A percentile compares a stretch with the other conserved stretches of the same genome.
Conservation (phyloP, 1,140 invertebrate species). For the Drosophila hydei region DNA sequence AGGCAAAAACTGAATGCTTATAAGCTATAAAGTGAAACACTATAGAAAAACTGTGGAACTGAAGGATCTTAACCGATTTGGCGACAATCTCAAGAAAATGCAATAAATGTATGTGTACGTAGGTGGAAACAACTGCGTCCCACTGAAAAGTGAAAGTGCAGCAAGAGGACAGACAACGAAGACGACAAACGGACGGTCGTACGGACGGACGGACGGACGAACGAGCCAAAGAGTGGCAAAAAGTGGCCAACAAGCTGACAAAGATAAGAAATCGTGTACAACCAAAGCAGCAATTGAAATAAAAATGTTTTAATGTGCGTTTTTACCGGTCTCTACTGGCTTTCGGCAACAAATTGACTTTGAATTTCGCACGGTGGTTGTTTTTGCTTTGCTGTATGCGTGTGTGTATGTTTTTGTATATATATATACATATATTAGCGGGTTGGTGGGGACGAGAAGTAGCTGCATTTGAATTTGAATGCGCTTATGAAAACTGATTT, state of each 20-base stretch:
- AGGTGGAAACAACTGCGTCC: slow-evolving; percentile 69
- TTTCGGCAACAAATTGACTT: slow-evolving; percentile 55
- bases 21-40: neutral
- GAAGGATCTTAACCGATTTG: too few relatives aligned
- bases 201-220: slow-evolving; percentile 5
- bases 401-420: slow-evolving; percentile 19
- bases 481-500: slow-evolving; percentile 34
- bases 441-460: neutral
- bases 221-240: slow-evolving; percentile 34
- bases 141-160: slow-evolving; percentile 81
- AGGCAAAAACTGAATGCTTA: neutral
- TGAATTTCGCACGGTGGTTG: slow-evolving; percentile 67
- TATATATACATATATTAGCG: neutral
- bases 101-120: slow-evolving; percentile 44
- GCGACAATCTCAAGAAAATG: slow-evolving; percentile 46
- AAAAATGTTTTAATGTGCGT: slow-evolving; percentile 9
- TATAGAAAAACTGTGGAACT: neutral
- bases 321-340: slow-evolving; percentile 58
- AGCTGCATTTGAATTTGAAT: slow-evolving; percentile 39
- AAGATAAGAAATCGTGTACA: slow-evolving; percentile 25
- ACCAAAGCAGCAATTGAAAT: slow-evolving; percentile 13
- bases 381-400: slow-evolving; percentile 40
- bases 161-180: slow-evolving; percentile 38
- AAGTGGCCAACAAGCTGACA: slow-evolving; percentile 34
- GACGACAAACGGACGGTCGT: slow-evolving; percentile 15